Evolutionary conservation across 2,797 vertebrate genomes (phyloP).

Genomic region (Calcarius lapponicus): DNA sequence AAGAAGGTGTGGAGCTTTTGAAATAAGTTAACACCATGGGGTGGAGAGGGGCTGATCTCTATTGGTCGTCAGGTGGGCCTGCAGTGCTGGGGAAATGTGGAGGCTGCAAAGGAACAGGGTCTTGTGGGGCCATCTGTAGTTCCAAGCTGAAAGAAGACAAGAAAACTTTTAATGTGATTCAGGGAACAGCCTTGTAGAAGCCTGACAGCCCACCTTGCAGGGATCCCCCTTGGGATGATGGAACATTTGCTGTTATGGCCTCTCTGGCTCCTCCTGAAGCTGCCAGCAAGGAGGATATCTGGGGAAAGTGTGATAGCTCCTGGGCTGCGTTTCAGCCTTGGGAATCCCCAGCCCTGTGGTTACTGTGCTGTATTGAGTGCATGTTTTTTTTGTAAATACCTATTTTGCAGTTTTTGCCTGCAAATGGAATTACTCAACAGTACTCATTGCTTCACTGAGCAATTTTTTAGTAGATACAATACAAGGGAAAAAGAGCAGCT

Average conservation of each 20-base stretch:
- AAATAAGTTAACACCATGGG: too few species aligned
- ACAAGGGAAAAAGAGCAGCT: background rate
- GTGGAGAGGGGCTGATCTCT: background rate
- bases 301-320: background rate
- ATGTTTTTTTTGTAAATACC: background rate
- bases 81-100: background rate
- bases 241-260: background rate
- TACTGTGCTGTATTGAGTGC: background rate
- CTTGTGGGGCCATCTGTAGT: background rate
- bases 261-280: background rate
- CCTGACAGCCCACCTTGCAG: background rate
- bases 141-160: background rate
- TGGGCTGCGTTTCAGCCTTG: background rate
- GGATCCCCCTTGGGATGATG: background rate
- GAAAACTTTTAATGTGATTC: background rate
- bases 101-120: background rate
- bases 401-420: background rate
- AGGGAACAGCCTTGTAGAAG: background rate
- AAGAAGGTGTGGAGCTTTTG: too few species aligned
- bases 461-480: background rate
- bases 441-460: background rate
- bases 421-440: background rate
- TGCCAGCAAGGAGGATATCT: background rate
- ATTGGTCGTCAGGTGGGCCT: accelerated
- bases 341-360: background rate